A percentile compares a stretch with the other conserved stretches of the same genome.
phyloP scores from a whole-genome alignment of 2,888 invertebrate genomes.

The Barypeithes pellucidus region DNA sequence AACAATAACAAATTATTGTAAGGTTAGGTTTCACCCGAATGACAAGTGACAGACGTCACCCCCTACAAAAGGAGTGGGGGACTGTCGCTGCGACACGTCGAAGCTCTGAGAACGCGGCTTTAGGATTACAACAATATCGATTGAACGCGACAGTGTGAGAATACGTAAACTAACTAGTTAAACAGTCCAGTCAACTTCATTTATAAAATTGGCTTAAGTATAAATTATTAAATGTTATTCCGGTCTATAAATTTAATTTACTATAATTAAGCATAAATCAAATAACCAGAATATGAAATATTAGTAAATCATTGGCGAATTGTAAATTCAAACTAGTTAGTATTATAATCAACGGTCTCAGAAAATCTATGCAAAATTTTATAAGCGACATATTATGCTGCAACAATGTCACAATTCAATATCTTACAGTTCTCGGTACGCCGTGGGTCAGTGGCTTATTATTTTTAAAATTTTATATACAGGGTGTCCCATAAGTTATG shows the following conservation, averaged over 20 bases:
- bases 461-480: too few relatives aligned
- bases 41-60: too few relatives aligned
- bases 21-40: too few relatives aligned
- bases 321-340: slow-evolving; percentile 4
- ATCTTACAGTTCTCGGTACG: too few relatives aligned
- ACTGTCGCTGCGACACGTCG: too few relatives aligned
- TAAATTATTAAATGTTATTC: background rate
- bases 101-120: too few relatives aligned
- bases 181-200: background rate
- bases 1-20: too few relatives aligned
- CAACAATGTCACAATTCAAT: background rate
- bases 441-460: too few relatives aligned
- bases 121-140: too few relatives aligned
- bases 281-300: slow-evolving; percentile 3
- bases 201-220: background rate
- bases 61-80: too few relatives aligned
- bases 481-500: too few relatives aligned
- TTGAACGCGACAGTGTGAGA: too few relatives aligned
- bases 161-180: background rate
- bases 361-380: background rate
- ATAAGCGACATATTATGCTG: slow-evolving; percentile 3
- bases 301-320: slow-evolving; percentile 3
- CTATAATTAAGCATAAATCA: slow-evolving; percentile 19
- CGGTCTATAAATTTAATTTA: slow-evolving; percentile 9
- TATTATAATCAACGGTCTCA: slow-evolving; percentile 3